A percentile compares a stretch with the other conserved stretches of the same genome.
phyloP scores from a whole-genome alignment of 2,113 vertebrate genomes.

The Isurus oxyrinchus region DNA sequence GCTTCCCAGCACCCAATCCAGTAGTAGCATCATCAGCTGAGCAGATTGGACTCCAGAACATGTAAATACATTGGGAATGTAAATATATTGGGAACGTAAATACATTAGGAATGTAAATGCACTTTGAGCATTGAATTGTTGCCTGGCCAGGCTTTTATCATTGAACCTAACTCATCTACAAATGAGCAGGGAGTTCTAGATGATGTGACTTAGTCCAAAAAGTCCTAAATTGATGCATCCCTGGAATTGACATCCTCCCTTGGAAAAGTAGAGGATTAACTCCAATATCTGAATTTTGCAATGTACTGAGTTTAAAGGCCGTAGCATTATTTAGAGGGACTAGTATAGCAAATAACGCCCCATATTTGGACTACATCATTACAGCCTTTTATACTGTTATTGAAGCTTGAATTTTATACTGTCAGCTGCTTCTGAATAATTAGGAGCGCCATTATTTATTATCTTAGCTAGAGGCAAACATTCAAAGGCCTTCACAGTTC shows the following conservation, averaged over 20 bases:
- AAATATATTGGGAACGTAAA: neutral
- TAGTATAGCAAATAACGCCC: neutral
- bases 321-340: neutral
- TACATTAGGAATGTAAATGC: neutral
- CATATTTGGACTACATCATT: neutral
- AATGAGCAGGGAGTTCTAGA: neutral
- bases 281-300: neutral
- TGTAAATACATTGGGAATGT: neutral
- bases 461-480: neutral
- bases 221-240: neutral
- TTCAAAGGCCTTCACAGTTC: neutral
- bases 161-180: neutral
- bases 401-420: neutral
- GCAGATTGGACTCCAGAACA: neutral
- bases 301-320: neutral
- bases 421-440: neutral
- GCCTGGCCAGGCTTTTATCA: neutral
- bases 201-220: neutral
- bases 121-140: neutral
- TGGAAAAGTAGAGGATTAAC: neutral
- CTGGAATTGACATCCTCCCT: neutral
- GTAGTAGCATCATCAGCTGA: neutral
- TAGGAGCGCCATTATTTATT: too few relatives aligned
- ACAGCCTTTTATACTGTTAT: neutral
- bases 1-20: neutral